Conservation (phyloP, 2,888 invertebrate genomes). For the Orthosia gracilis region DNA sequence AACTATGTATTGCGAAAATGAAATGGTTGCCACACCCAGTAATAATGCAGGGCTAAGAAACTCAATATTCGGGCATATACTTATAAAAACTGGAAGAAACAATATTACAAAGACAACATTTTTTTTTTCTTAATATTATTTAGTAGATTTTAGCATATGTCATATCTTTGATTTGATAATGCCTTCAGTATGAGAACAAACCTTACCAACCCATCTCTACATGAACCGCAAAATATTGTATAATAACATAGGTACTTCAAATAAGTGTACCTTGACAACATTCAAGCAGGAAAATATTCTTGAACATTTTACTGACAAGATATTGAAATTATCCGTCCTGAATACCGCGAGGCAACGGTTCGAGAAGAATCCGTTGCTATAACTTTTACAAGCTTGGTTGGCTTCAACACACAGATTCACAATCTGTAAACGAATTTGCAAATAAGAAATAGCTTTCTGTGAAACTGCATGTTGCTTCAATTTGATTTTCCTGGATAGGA, state of each 20-base stretch:
- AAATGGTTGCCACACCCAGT: too few relatives aligned
- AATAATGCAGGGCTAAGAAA: too few relatives aligned
- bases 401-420: neutral
- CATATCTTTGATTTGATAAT: too few relatives aligned
- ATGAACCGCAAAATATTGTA: neutral
- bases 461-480: neutral
- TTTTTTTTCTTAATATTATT: too few relatives aligned
- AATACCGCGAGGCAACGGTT: neutral
- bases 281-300: neutral
- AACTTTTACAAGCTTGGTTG: neutral
- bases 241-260: neutral
- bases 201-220: neutral
- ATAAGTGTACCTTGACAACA: neutral
- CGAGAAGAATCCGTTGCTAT: neutral
- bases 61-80: too few relatives aligned
- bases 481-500: neutral
- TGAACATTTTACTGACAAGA: conserved; percentile 2
- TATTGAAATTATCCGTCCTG: conserved; percentile 18
- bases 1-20: too few relatives aligned
- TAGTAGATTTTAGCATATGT: too few relatives aligned
- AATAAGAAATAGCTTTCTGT: neutral
- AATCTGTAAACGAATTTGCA: neutral
- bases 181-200: neutral
- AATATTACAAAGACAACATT: too few relatives aligned
- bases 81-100: too few relatives aligned